Evolutionary conservation across 2,888 invertebrate genomes (phyloP), one percentile per base, ranked within the genome.

Genomic region (Amblyjoppa proteus): DNA sequence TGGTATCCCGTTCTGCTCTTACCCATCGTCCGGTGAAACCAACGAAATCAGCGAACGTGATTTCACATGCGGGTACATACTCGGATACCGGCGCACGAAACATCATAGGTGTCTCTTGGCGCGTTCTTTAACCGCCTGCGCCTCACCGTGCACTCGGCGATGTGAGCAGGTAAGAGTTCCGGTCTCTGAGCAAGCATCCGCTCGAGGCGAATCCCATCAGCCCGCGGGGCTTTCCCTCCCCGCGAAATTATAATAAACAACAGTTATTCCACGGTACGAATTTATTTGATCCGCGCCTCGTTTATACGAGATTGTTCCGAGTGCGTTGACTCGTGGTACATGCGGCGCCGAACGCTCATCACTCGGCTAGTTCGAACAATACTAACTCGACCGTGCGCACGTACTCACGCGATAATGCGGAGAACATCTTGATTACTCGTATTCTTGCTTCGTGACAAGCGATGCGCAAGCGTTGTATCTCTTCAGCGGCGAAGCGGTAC

Each of bases 121-220:
- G 16, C n/a, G 41, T 74, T 74, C 61, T 61, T 61, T 45, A 74
- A 74, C 58, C 58, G 34, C 58, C 68, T 68, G 31, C 28, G 7
- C 20, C 28, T 25, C 25, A 4, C 58, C 28, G 58, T 28, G 58
- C 58, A 28, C 25, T 28, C 58, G 25, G 3, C 11, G 11, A 28
- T 28, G 11, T 3, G 28, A 58, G 28, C 28, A 11, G 16, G 45
- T 13, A 16, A 9, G 69, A 69, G 69, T 69, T 69, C 69, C 69
- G 69, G 69, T 11, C 69, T 25, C 20, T 49, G 69, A 20, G 49
- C 45, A 16, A 68, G 38, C n/a, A 69, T 41, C n/a, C 25, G 13
- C 41, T 45, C 45, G 68, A 68, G 41, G 38, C 38, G n/a, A 45
- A 45, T 20, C 45, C 3, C 45, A 16, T 45, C 45, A 4, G 45